phyloP scores from a whole-genome alignment of 2,113 vertebrate genomes.

The Lynx canadensis region DNA sequence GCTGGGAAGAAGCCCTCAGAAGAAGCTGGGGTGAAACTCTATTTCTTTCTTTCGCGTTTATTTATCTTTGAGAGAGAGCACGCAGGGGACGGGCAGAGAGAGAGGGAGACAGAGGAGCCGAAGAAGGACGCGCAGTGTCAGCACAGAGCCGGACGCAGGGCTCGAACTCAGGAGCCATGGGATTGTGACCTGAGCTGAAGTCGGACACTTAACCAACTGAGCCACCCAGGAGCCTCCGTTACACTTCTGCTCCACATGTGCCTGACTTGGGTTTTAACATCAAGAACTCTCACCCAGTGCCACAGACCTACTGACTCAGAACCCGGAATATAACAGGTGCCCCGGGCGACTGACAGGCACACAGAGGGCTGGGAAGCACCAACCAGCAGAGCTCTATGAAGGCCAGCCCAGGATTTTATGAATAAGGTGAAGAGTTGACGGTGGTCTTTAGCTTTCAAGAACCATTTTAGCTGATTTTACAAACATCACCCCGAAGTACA shows the following conservation, averaged over 20 bases:
- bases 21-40: background rate
- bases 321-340: background rate
- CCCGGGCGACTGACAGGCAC: fast-evolving
- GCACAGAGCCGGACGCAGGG: no score
- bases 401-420: background rate
- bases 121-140: no score
- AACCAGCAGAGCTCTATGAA: background rate
- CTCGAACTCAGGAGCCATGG: no score
- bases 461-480: background rate
- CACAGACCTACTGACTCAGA: background rate
- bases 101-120: no score
- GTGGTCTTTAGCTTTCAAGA: background rate
- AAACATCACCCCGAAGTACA: background rate
- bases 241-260: background rate
- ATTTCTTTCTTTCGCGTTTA: background rate
- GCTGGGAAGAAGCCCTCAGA: background rate
- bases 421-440: background rate
- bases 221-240: no score
- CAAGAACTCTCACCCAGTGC: background rate
- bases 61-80: no score
- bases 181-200: no score
- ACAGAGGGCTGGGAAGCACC: fast-evolving
- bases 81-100: no score
- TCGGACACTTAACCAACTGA: no score
- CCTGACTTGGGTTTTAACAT: background rate